A percentile compares a stretch with the other conserved stretches of the same genome.
phyloP scores from a whole-genome alignment of 1,140 invertebrate genomes.

The Sinonovacula constricta region DNA sequence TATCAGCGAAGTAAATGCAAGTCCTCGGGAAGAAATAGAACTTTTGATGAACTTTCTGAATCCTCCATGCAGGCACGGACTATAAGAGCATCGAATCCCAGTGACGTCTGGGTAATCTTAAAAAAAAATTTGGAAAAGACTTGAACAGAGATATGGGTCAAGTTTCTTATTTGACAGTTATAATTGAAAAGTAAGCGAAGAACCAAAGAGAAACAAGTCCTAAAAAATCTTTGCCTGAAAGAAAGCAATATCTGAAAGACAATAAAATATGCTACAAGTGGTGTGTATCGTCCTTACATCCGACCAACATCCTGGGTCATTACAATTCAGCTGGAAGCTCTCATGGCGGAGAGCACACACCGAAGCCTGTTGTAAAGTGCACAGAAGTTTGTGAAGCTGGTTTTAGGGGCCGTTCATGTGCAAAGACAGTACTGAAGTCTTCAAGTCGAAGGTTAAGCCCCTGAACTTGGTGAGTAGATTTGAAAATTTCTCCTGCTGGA shows the following conservation, averaged over 20 bases:
- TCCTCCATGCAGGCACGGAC: neutral
- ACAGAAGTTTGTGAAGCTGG: neutral
- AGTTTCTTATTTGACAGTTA: constrained; percentile 21
- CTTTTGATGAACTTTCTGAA: constrained; percentile 18
- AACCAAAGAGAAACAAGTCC: neutral
- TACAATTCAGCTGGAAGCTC: neutral
- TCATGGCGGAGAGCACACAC: neutral
- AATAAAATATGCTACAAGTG: neutral
- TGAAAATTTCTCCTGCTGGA: no score
- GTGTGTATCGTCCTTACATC: no score
- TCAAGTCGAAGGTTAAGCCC: no score
- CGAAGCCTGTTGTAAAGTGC: no score
- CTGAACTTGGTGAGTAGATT: no score
- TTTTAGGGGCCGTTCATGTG: neutral
- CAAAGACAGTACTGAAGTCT: no score
- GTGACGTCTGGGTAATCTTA: neutral
- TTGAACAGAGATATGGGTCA: constrained; percentile 27
- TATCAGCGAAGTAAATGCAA: constrained; percentile 1
- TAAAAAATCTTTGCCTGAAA: neutral
- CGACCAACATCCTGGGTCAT: no score
- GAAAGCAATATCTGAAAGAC: neutral
- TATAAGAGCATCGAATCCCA: constrained; percentile 1
- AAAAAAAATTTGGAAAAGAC: constrained; percentile 5
- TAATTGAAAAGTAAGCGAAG: no score
- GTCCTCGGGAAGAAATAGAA: constrained; percentile 23